A percentile compares a stretch with the other conserved stretches of the same genome.
Conservation (phyloP, 1,140 invertebrate species). For the Dendrolimus kikuchii region DNA sequence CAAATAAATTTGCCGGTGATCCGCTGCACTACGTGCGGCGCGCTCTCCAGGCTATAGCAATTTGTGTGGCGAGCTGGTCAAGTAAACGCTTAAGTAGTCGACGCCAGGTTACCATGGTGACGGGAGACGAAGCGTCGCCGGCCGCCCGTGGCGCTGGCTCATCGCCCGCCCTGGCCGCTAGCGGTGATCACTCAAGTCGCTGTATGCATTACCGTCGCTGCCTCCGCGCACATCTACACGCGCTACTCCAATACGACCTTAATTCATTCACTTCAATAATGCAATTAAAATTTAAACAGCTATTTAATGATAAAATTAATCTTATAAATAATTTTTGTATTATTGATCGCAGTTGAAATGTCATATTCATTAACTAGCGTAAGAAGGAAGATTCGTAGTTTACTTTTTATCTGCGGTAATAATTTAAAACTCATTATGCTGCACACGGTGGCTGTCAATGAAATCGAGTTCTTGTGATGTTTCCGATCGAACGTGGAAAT, state of each 20-base stretch:
- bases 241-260: slow-evolving; percentile 9
- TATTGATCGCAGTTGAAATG: slow-evolving; percentile 1
- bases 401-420: slow-evolving; percentile 66
- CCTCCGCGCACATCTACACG: slow-evolving; percentile 12
- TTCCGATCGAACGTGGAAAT: slow-evolving; percentile 62
- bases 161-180: slow-evolving; percentile 3
- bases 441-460: slow-evolving; percentile 60
- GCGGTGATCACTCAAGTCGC: neutral
- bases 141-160: slow-evolving; percentile 18
- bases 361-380: slow-evolving; percentile 44
- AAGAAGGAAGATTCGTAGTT: slow-evolving; percentile 42
- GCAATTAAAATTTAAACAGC: too few species aligned
- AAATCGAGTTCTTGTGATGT: slow-evolving; percentile 69
- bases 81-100: slow-evolving; percentile 46
- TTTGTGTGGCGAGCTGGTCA: slow-evolving; percentile 34
- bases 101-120: slow-evolving; percentile 49
- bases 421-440: slow-evolving; percentile 69
- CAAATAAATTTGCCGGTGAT: slow-evolving; percentile 43
- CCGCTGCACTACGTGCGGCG: slow-evolving; percentile 60
- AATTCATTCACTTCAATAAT: too few species aligned
- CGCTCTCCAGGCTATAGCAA: slow-evolving; percentile 54
- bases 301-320: too few species aligned
- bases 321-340: neutral
- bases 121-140: slow-evolving; percentile 56
- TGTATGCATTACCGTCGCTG: too few species aligned